Conservation (phyloP, 2,888 invertebrate genomes). For the Meghimatium bilineatum region DNA sequence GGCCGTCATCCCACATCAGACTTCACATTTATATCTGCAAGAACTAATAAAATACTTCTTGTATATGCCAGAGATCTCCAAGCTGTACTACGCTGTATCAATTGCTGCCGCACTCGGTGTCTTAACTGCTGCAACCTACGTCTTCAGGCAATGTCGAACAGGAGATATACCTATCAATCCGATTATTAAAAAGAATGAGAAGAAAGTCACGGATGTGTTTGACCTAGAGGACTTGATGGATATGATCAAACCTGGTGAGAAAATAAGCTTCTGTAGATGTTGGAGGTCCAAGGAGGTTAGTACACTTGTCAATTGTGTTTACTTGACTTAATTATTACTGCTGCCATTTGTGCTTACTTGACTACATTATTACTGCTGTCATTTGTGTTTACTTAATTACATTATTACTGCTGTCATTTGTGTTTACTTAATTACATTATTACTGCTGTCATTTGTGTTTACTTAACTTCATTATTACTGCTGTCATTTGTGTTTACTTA, state of each 20-base stretch:
- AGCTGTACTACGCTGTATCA: constrained; percentile 10
- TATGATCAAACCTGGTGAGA: constrained; percentile 81
- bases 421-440: too few species aligned
- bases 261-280: constrained; percentile 94
- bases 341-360: too few species aligned
- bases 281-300: constrained; percentile 94
- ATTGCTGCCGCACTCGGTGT: constrained; percentile 13
- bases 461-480: too few species aligned
- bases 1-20: too few species aligned
- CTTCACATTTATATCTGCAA: too few species aligned
- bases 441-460: too few species aligned
- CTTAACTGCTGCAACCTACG: background rate
- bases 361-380: too few species aligned
- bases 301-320: background rate
- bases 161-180: constrained; percentile 81
- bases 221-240: constrained; percentile 91
- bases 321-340: too few species aligned
- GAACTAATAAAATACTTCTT: background rate
- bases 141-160: background rate
- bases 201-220: constrained; percentile 92
- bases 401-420: too few species aligned
- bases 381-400: too few species aligned
- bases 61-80: background rate
- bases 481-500: too few species aligned
- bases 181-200: constrained; percentile 85